A percentile compares a stretch with the other conserved stretches of the same genome.
These are phyloP conservation scores for Gisinianus flammeolus DNA, from an alignment of 2,888 invertebrate genomes.

Conservation along the genomic window DNA sequence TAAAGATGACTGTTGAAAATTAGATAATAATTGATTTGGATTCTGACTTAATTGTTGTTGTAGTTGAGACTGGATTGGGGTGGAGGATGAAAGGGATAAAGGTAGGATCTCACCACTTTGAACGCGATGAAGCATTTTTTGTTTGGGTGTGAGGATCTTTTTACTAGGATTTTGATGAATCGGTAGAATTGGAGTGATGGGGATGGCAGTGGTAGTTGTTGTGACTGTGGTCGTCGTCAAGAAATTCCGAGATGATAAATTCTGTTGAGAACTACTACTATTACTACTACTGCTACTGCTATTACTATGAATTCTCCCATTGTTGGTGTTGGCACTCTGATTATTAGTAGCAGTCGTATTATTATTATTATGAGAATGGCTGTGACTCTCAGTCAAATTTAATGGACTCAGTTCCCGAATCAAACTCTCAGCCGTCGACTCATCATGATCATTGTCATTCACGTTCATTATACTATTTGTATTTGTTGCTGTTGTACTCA, in stretches of 20 bases:
- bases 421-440: constrained; percentile 45
- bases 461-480: background rate
- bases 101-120: constrained; percentile 50
- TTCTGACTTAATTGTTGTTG: constrained; percentile 22
- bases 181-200: background rate
- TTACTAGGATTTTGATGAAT: constrained; percentile 41
- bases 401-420: constrained; percentile 53
- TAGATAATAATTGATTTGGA: constrained; percentile 24
- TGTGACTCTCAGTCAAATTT: constrained; percentile 50
- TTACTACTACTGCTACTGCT: background rate
- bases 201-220: constrained; percentile 3
- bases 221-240: constrained; percentile 14
- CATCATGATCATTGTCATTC: background rate
- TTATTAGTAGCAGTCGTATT: background rate
- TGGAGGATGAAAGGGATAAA: constrained; percentile 28
- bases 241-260: too few species aligned
- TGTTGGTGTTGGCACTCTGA: constrained; percentile 16
- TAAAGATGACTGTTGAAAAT: constrained; percentile 3
- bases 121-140: constrained; percentile 55
- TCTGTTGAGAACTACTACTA: too few species aligned
- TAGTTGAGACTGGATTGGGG: background rate
- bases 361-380: constrained; percentile 15
- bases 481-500: background rate
- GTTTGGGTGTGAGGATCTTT: constrained; percentile 57
- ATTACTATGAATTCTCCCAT: background rate